phyloP scores from a whole-genome alignment of 2,113 vertebrate species.

The Dissostichus mawsoni region DNA sequence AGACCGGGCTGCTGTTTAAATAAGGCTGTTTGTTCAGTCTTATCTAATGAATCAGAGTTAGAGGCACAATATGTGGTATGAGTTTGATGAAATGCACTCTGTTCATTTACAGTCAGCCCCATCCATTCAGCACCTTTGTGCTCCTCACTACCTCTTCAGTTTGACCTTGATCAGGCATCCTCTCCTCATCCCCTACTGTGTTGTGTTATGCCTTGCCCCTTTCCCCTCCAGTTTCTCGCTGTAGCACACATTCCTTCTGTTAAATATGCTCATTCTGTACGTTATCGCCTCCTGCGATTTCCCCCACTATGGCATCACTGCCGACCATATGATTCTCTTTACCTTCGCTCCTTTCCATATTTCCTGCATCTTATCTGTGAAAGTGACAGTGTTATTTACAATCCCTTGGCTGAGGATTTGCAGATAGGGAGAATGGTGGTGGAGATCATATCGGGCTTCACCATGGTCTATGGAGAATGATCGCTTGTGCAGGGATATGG shows the following conservation, averaged over 20 bases:
- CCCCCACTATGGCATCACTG: slow-evolving; percentile 51
- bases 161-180: slow-evolving; percentile 73
- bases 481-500: slow-evolving; percentile 50
- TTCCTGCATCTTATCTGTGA: slow-evolving; percentile 70
- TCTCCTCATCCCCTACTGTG: slow-evolving; percentile 50
- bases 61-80: slow-evolving; percentile 41
- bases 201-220: slow-evolving; percentile 37
- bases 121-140: slow-evolving; percentile 53
- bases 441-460: slow-evolving; percentile 68
- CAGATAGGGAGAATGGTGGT: slow-evolving; percentile 63
- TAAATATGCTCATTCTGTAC: slow-evolving; percentile 68
- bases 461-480: slow-evolving; percentile 58
- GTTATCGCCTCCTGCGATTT: slow-evolving; percentile 61
- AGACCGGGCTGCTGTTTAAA: slow-evolving; percentile 67
- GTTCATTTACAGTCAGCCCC: slow-evolving; percentile 35
- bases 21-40: slow-evolving; percentile 75
- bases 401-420: slow-evolving; percentile 62
- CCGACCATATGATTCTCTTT: slow-evolving; percentile 64
- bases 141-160: slow-evolving; percentile 33
- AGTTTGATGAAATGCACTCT: slow-evolving; percentile 54
- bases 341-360: slow-evolving; percentile 65
- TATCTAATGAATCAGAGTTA: slow-evolving; percentile 44
- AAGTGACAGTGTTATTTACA: slow-evolving; percentile 80
- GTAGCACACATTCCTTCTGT: slow-evolving; percentile 35
- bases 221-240: slow-evolving; percentile 7